phyloP scores from a whole-genome alignment of 1,140 invertebrate species.

The Bombus affinis region DNA sequence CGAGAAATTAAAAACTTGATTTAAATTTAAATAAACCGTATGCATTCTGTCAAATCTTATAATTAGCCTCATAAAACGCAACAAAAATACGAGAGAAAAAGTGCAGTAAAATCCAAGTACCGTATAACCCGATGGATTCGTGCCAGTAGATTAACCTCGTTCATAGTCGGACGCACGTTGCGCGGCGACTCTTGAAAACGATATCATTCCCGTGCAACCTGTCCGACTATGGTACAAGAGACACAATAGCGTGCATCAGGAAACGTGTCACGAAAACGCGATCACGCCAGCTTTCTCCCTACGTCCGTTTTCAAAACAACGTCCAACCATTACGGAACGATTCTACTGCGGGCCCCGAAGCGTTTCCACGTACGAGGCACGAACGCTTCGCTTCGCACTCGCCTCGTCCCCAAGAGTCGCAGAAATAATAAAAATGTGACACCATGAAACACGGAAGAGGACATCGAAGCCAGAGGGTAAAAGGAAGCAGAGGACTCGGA shows the following conservation, averaged over 20 bases:
- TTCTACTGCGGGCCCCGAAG: not conserved
- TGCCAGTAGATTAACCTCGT: not conserved
- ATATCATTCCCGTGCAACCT: not conserved
- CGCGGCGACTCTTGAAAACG: not conserved
- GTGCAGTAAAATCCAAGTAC: not conserved
- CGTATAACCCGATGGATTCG: too few species aligned
- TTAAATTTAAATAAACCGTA: too few species aligned
- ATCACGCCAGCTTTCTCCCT: not conserved
- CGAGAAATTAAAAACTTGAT: too few species aligned
- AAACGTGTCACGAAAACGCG: conserved; percentile 12
- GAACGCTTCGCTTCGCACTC: conserved; percentile 32
- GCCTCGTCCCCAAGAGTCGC: conserved; percentile 14
- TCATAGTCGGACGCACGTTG: not conserved
- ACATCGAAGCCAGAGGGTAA: conserved; percentile 6
- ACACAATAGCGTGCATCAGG: not conserved
- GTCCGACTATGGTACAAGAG: not conserved
- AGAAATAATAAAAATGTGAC: conserved; percentile 57
- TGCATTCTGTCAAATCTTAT: too few species aligned
- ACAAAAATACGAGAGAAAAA: too few species aligned
- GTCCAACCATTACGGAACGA: conserved; percentile 31
- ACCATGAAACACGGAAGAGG: not conserved
- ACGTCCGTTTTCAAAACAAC: conserved; percentile 33
- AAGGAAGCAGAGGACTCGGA: not conserved
- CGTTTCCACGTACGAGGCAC: conserved; percentile 14
- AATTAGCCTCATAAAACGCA: too few species aligned